Conservation (phyloP, 2,888 invertebrate genomes). For the Erannis defoliaria region DNA sequence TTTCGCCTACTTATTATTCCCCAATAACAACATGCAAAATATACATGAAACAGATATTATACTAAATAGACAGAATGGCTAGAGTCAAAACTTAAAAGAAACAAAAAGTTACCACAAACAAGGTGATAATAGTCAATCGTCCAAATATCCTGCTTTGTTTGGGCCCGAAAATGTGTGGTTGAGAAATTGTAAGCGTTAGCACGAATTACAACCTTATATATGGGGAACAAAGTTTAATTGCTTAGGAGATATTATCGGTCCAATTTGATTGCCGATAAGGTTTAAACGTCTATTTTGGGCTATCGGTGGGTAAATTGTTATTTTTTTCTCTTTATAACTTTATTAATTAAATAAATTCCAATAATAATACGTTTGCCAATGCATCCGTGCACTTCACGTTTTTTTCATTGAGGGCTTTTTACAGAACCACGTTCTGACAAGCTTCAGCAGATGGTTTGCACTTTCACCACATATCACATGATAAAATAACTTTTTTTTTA, state of each 20-base stretch:
- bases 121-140: conserved; percentile 15
- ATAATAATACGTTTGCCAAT: conserved; percentile 40
- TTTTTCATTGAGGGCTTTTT: no score
- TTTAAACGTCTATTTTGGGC: conserved; percentile 35
- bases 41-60: no score
- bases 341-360: conserved; percentile 50
- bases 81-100: neutral
- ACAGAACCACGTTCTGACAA: no score
- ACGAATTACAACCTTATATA: conserved; percentile 4
- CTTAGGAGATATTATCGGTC: neutral
- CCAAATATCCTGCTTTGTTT: conserved; percentile 13
- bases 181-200: neutral
- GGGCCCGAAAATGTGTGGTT: conserved; percentile 4
- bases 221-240: neutral
- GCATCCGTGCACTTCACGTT: conserved; percentile 36
- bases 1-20: no score
- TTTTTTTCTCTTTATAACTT: conserved; percentile 43
- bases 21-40: no score
- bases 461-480: no score
- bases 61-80: neutral
- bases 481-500: no score
- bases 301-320: conserved; percentile 31
- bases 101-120: conserved; percentile 3
- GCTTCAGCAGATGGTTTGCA: no score
- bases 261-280: conserved; percentile 23